These are phyloP conservation scores for Cichladusa arquata DNA, from an alignment of 2,113 vertebrate genomes.

Conservation along the genomic window DNA sequence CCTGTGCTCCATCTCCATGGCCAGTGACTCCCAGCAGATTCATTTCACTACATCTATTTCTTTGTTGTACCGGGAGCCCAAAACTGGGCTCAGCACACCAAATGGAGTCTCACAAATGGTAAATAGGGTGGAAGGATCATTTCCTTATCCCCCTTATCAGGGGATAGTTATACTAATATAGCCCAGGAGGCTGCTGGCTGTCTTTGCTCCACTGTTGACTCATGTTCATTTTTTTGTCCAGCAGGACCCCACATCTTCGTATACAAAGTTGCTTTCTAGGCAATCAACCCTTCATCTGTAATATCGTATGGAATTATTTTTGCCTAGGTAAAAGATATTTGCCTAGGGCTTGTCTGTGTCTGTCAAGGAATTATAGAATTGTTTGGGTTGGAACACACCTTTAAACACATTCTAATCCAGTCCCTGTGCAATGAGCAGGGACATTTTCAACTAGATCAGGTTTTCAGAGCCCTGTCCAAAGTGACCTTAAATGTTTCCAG, in stretches of 20 bases:
- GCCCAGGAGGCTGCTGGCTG: neutral
- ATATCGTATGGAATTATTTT: neutral
- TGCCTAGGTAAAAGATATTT: neutral
- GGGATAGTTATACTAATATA: neutral
- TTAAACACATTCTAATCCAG: neutral
- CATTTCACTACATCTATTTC: neutral
- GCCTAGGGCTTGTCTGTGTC: neutral
- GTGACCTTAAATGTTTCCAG: neutral
- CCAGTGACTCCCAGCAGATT: neutral
- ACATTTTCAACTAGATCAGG: neutral
- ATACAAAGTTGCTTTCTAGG: neutral
- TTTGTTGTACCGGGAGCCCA: neutral
- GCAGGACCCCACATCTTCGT: neutral
- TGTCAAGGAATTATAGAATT: neutral
- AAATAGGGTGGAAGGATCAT: neutral
- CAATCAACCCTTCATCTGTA: neutral
- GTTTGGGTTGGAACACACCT: neutral
- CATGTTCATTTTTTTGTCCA: neutral
- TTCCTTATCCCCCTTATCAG: neutral
- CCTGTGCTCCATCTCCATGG: neutral
- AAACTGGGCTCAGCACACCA: neutral
- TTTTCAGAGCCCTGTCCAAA: neutral
- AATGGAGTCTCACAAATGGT: neutral
- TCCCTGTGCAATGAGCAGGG: fast-evolving
- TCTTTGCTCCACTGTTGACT: neutral